These are phyloP conservation scores for Phataginus tetradactyla DNA, from an alignment of 2,797 vertebrate genomes.

Conservation along the genomic window DNA sequence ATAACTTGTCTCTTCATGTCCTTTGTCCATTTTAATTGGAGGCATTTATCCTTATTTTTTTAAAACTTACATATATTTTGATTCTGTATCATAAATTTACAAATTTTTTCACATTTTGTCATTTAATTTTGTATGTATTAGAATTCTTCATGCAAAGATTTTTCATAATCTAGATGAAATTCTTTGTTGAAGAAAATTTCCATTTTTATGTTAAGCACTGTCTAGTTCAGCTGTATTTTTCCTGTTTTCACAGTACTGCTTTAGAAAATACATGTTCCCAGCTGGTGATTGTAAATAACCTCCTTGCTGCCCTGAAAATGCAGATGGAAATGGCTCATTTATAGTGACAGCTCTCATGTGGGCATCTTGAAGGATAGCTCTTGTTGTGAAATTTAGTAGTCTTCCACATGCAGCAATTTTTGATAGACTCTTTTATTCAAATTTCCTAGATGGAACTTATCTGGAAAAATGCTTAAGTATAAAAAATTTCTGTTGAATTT, in stretches of 20 bases:
- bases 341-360: slow-evolving; percentile 81
- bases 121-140: neutral
- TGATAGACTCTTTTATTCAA: slow-evolving; percentile 75
- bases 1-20: neutral
- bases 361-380: slow-evolving; percentile 82
- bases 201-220: slow-evolving; percentile 49
- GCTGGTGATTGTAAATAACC: slow-evolving; percentile 85
- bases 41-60: neutral
- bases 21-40: neutral
- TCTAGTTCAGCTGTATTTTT: slow-evolving; percentile 26
- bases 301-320: slow-evolving; percentile 83
- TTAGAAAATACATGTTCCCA: slow-evolving; percentile 81
- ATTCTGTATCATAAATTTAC: slow-evolving; percentile 5
- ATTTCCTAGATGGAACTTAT: slow-evolving; percentile 70
- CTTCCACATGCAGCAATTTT: slow-evolving; percentile 82
- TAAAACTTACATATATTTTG: neutral
- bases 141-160: neutral
- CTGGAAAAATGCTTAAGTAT: slow-evolving; percentile 63
- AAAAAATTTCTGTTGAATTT: slow-evolving; percentile 60
- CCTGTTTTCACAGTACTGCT: slow-evolving; percentile 72
- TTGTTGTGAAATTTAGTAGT: slow-evolving; percentile 83
- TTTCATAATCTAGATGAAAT: neutral
- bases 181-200: slow-evolving; percentile 47
- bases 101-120: neutral
- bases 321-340: slow-evolving; percentile 87